These are phyloP conservation scores for Oenanthe oenanthe DNA, from an alignment of 2,113 vertebrate species.

Conservation along the genomic window DNA sequence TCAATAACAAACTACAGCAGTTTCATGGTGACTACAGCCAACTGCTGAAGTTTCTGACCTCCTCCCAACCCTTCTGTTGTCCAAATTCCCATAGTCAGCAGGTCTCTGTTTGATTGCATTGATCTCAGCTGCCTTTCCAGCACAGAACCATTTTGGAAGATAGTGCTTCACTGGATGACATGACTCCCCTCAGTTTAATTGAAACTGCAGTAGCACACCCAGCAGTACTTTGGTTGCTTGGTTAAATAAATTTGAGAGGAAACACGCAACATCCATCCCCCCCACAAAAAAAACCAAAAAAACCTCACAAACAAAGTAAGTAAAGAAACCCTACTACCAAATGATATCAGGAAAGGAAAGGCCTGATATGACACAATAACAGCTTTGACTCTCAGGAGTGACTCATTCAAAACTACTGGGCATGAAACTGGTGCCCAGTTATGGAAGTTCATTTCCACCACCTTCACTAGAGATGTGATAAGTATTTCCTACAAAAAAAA, in stretches of 20 bases:
- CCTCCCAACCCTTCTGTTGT: neutral
- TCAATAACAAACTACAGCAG: neutral
- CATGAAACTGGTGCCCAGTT: neutral
- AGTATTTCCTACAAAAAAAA: neutral
- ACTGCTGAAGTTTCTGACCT: neutral
- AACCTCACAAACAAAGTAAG: neutral
- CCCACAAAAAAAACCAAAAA: too few species aligned
- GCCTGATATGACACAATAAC: neutral
- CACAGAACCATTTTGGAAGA: neutral
- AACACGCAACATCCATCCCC: accelerated
- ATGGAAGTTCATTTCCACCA: neutral
- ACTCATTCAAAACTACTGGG: neutral
- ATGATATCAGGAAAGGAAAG: neutral
- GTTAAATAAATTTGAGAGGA: neutral
- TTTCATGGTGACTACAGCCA: neutral
- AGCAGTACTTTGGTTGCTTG: neutral
- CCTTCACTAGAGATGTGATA: neutral
- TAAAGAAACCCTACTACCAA: neutral
- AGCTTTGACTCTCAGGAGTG: neutral
- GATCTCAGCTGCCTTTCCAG: constrained; percentile 24
- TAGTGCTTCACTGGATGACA: neutral
- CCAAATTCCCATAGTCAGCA: neutral
- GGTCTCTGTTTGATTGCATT: neutral
- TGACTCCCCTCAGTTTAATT: neutral
- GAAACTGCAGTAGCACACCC: neutral